Percentiles rank a stretch among this genome's conserved stretches.
phyloP scores from a whole-genome alignment of 2,797 vertebrate genomes.

The Sebastes nivosus region DNA sequence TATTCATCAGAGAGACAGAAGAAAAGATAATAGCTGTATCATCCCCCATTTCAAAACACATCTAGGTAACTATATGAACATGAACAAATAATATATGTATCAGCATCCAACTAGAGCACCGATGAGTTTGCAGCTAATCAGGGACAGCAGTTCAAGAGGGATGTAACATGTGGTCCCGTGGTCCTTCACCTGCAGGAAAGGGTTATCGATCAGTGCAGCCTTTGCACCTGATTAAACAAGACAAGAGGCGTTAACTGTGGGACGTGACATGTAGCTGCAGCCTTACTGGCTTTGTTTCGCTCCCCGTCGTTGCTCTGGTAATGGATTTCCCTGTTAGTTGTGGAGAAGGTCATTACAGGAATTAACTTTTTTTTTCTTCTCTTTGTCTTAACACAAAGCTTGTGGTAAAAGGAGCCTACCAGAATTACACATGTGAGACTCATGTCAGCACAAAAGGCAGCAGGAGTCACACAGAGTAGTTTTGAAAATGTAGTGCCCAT shows the following conservation, averaged over 20 bases:
- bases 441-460: neutral
- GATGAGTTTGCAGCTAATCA: slow-evolving; percentile 21
- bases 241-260: slow-evolving; percentile 58
- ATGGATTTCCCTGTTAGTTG: slow-evolving; percentile 59
- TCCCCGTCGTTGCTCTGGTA: slow-evolving; percentile 23
- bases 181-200: slow-evolving; percentile 42
- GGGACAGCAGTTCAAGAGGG: slow-evolving; percentile 16
- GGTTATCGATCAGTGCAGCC: slow-evolving; percentile 53
- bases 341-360: slow-evolving; percentile 59
- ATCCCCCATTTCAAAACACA: neutral
- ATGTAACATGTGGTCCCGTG: slow-evolving; percentile 20
- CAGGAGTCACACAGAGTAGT: neutral
- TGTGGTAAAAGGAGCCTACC: neutral
- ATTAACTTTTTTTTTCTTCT: slow-evolving; percentile 13
- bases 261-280: slow-evolving; percentile 44
- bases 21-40: neutral
- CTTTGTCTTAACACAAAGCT: neutral
- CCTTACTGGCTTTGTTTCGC: slow-evolving; percentile 10
- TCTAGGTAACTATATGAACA: neutral
- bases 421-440: slow-evolving; percentile 16
- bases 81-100: neutral
- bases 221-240: slow-evolving; percentile 70
- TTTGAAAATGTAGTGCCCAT: neutral
- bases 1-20: neutral
- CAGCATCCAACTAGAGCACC: neutral